Percentiles rank a stretch among this genome's conserved stretches.
phyloP scores from a whole-genome alignment of 2,797 vertebrate genomes.

The Sebastes nivosus region DNA sequence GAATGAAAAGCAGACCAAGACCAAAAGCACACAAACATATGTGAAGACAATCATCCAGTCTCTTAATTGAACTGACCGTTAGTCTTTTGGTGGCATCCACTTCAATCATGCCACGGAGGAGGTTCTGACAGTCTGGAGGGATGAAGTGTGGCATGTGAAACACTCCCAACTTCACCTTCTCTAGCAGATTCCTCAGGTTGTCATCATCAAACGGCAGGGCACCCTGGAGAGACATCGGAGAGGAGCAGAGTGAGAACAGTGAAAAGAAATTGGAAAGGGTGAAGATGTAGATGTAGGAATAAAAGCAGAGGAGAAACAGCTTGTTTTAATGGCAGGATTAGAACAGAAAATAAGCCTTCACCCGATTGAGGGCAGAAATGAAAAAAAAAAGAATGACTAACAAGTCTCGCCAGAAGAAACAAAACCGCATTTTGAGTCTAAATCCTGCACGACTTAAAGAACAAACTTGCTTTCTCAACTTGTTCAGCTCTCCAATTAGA shows the following conservation, averaged over 20 bases:
- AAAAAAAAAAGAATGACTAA: slow-evolving; percentile 21
- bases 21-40: not conserved
- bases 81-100: slow-evolving; percentile 96
- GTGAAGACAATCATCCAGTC: not conserved
- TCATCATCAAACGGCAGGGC: slow-evolving; percentile 97
- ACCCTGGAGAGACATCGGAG: slow-evolving; percentile 79
- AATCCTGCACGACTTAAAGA: slow-evolving; percentile 36
- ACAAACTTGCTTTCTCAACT: slow-evolving; percentile 33
- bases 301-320: not conserved
- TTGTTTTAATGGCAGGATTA: not conserved
- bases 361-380: slow-evolving; percentile 14
- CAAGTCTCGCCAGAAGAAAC: slow-evolving; percentile 25
- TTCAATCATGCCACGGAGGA: slow-evolving; percentile 98
- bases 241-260: slow-evolving; percentile 46
- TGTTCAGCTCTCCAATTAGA: slow-evolving; percentile 51
- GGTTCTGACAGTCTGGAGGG: slow-evolving; percentile 98
- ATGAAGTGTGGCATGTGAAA: slow-evolving; percentile 99
- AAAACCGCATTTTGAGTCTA: slow-evolving; percentile 43
- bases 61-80: slow-evolving; percentile 82
- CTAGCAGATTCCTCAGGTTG: slow-evolving; percentile 96
- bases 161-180: slow-evolving; percentile 98
- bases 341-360: slow-evolving; percentile 29
- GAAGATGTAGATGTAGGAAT: slow-evolving; percentile 55
- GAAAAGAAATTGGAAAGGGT: not conserved
- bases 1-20: not conserved